phyloP scores from a whole-genome alignment of 2,113 vertebrate species.

The Glareola pratincola region DNA sequence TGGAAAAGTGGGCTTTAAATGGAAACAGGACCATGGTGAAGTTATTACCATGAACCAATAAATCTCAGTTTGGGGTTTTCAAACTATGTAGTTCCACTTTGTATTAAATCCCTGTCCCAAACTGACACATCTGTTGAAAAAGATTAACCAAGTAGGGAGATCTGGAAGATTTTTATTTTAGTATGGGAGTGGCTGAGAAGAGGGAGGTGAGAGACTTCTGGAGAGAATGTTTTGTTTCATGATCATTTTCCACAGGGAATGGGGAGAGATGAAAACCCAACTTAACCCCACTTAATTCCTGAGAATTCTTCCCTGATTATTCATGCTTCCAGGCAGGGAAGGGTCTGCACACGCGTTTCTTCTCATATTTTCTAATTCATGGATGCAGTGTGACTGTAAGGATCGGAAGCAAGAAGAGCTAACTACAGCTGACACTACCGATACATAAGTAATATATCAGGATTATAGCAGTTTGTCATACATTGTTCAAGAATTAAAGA shows the following conservation, averaged over 20 bases:
- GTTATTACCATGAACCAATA: background rate
- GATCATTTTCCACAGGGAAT: rapidly evolving
- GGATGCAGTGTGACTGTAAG: background rate
- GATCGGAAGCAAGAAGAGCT: background rate
- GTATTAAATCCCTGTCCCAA: background rate
- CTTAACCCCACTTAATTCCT: background rate
- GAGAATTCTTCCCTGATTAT: background rate
- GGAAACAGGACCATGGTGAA: background rate
- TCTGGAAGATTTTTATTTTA: background rate
- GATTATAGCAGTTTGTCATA: background rate
- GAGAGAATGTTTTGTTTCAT: background rate
- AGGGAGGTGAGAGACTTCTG: background rate
- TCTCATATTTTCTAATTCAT: background rate
- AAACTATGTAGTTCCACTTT: background rate
- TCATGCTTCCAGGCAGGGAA: background rate
- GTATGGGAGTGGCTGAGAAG: background rate
- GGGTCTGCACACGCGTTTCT: background rate
- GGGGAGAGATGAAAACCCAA: background rate
- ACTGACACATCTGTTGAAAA: background rate
- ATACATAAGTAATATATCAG: background rate
- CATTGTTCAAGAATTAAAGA: background rate
- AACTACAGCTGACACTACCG: background rate
- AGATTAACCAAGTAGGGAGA: background rate
- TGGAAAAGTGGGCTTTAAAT: background rate
- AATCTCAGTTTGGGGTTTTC: background rate